Evolutionary conservation across 2,797 vertebrate species (phyloP), one percentile per base, ranked within the genome.

Genomic region (Aviceda cuculoides): DNA sequence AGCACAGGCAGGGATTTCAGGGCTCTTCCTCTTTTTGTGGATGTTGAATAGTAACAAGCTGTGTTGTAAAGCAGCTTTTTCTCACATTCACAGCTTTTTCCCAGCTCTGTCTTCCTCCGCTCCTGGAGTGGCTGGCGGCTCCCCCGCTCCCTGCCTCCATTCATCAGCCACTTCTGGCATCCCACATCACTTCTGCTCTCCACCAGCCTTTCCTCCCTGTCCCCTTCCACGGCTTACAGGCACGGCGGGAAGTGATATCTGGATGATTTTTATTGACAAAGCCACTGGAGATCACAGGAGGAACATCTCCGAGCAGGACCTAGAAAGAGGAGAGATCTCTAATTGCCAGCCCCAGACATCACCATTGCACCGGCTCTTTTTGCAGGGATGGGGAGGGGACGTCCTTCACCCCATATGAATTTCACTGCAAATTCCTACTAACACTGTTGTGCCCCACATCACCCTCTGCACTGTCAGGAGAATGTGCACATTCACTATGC

Each of bases 31-130:
- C 81, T 50, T 49, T 62, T 20, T 28, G 46, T 55, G 71, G 89
- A 50, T 65, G 74, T 7, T 9, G 35, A 52, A 13, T 93, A 90
- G 95, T 91, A 93, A 72, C 89, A 87, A 75, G 93, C 90, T 93
- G 50, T 87, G 93, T 72, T 66, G 73, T 65, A 53, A 62, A 65
- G 89, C 71, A 49, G 92, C 59, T 82, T 90, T 87, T 82, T 72
- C 92, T 94, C 95, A 75, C 87, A 2, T 93, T 97, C 95, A 37
- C 93, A 89, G 86, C 85, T 67, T 91, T 94, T 10, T 93, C 61
- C 16, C 90, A 20, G 91, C 82, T 74, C 82, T 7, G 1, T 20
- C 93, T 28, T 81, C 96, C 95, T 55, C 80, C 63, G 73, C 93
- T 74, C 50, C 75, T 4, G 63, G 63, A 11, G 87, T 4, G 93